These are phyloP conservation scores for Macquaria australasica DNA, from an alignment of 2,113 vertebrate species.

Conservation along the genomic window DNA sequence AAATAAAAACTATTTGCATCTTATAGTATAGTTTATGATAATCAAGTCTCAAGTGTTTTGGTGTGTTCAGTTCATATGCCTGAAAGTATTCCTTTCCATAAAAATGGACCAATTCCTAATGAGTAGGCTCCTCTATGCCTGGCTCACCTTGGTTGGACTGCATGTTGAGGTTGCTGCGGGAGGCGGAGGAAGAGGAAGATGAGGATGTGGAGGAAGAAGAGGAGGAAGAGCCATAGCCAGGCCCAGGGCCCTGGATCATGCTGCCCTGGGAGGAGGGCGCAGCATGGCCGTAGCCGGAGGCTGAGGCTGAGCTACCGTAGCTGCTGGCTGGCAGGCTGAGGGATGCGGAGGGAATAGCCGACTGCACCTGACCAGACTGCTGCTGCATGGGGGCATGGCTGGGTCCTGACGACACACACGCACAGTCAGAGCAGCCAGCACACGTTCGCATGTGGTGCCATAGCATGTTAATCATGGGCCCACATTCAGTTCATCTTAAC, in stretches of 20 bases:
- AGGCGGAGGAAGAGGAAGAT: slow-evolving; percentile 88
- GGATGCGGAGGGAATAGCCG: slow-evolving; percentile 88
- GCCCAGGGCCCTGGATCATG: slow-evolving; percentile 90
- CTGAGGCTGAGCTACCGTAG: slow-evolving; percentile 83
- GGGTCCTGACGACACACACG: slow-evolving; percentile 86
- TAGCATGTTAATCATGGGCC: slow-evolving; percentile 39
- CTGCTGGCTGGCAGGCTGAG: slow-evolving; percentile 90
- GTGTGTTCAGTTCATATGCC: not conserved
- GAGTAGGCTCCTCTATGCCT: slow-evolving; percentile 34
- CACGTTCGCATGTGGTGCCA: slow-evolving; percentile 27
- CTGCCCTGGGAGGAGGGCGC: slow-evolving; percentile 90
- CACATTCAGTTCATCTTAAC: slow-evolving; percentile 81
- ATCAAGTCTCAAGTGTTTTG: not conserved
- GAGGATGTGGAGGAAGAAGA: slow-evolving; percentile 84
- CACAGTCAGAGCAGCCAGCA: slow-evolving; percentile 74
- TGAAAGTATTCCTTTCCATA: not conserved
- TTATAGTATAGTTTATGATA: not conserved
- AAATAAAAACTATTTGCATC: not conserved
- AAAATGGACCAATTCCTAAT: not conserved
- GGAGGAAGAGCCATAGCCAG: slow-evolving; percentile 89
- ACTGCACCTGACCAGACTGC: slow-evolving; percentile 86
- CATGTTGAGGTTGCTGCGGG: slow-evolving; percentile 95
- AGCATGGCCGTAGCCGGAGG: slow-evolving; percentile 90
- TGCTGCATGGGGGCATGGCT: slow-evolving; percentile 93
- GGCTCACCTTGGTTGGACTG: slow-evolving; percentile 93